Base-by-base conservation (phyloP, 2,888 invertebrate species). In the Andrena trimmerana region DNA sequence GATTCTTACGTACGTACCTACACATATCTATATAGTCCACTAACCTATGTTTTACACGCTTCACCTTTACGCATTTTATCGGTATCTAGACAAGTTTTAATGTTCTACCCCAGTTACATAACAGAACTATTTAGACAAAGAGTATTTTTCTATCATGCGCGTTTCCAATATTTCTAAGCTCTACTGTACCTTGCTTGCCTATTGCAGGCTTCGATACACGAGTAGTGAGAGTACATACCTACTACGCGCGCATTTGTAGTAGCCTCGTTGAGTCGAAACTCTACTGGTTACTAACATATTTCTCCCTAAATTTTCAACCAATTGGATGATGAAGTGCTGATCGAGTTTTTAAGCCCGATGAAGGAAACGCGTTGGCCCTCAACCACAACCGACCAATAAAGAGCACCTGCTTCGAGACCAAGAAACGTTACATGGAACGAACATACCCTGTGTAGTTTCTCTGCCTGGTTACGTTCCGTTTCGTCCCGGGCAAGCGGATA, bases 401-500 rank as follows among this genome's bases (percentile, higher is more conserved):
- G 88, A 82, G 87, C 90, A 90, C 89, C 89, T 90, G 89, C 85
- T 89, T 81, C 77, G 67, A 63, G 79, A 77, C 67, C 81, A 62
- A 68, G 79, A 81, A 82, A 90, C 88, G 88, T 87, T 90, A 84
- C 81, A 77, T 69, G 83, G 78, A 85, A 89, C 82, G 65, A 83
- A 78, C 79, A 81, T 85, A 78, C 88, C 84, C 86, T 81, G 81
- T 83, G 84, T 80, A 88, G 89, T 89, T 88, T 89, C 87, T 85
- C 87, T 83, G 85, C 81, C 81, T 86, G 82, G 84, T 88, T 89
- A 86, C 70, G 82, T 87, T 87, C 85, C 86, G 82, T 87, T 89
- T 85, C 85, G 90, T 91, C 89, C 82, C 86, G 79, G 84, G 80
- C 87, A 87, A 87, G 75, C 83, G 86, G 75, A 88, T 90, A 90